These are phyloP conservation scores for Cephus cinctus DNA, from an alignment of 1,140 invertebrate genomes.

Conservation along the genomic window DNA sequence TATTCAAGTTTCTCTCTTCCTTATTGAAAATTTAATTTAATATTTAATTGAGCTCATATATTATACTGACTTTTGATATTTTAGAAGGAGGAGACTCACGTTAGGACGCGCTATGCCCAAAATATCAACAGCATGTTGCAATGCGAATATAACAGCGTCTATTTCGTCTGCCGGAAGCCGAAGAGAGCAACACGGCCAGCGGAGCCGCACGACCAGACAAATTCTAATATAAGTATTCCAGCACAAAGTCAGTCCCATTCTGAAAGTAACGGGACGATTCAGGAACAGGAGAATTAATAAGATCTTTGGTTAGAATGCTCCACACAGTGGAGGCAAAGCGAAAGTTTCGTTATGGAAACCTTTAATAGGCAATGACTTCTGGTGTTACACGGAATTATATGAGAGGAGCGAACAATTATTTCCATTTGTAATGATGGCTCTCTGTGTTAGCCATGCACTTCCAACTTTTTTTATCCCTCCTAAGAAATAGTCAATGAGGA, in stretches of 20 bases:
- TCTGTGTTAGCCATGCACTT: no score
- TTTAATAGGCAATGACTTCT: no score
- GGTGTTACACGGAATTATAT: no score
- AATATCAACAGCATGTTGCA: conserved; percentile 92
- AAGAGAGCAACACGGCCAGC: conserved; percentile 15
- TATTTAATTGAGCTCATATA: no score
- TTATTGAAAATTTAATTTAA: conserved; percentile 1
- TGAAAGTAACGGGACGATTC: conserved; percentile 39
- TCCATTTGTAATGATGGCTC: no score
- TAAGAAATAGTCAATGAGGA: no score
- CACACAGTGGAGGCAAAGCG: no score
- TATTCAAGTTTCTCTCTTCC: background rate
- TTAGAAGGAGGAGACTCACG: conserved; percentile 73
- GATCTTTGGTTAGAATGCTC: no score
- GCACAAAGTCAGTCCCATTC: conserved; percentile 39
- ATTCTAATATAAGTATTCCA: conserved; percentile 10
- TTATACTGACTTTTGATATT: conserved; percentile 21
- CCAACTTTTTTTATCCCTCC: no score
- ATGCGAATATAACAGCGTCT: conserved; percentile 86
- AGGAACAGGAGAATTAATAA: conserved; percentile 39
- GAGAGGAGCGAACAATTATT: no score
- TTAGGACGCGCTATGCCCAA: conserved; percentile 87
- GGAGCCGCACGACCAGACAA: background rate
- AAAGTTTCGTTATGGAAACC: no score
- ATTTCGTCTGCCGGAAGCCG: conserved; percentile 84